Base-by-base conservation (phyloP, 2,888 invertebrate genomes). In the Xestia xanthographa region DNA sequence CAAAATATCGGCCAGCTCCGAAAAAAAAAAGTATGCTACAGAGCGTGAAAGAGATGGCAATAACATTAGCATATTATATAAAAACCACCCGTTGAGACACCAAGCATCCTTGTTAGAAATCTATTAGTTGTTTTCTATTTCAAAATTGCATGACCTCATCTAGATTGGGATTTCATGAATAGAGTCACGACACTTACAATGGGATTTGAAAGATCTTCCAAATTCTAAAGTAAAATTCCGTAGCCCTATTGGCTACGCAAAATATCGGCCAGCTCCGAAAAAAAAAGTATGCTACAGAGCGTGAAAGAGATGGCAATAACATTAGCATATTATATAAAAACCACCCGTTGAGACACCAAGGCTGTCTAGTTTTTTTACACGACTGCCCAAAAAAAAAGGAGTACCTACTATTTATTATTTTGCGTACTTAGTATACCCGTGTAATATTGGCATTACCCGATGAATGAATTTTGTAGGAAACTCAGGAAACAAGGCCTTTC, bases 271-370 rank as follows among this genome's bases (percentile, higher is more conserved):
- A 41, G 2, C 22, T 8, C 17, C 8, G n/a, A 12, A 53, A 43
- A 70, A 74, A 53, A 43, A 43, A 20, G 14, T 34, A 43, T 17
- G 20, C 11, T 3, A n/a, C 9, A 41, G n/a, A 2, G 45, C 11
- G 56, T 20, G 29, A 69, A 66, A 58, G 45, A 79, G 79, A 67
- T 34, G 20, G 29, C 11, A 9, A 43, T n/a, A 73, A 12, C 48
- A 75, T 75, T 79, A 56, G 48, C 53, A 68, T 68, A n/a, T n/a
- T n/a, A n/a, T n/a, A 70, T 41, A 83, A 77, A 80, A 71, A 63
- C 43, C 38, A 56, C 17, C 50, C 8, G 41, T n/a, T 60, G 8
- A 50, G 26, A 48, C 20, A 48, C 34, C 84, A 75, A 80, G 72
- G 75, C 22, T 66, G 38, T 34, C 80, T 50, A 53, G 56, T 78